Conservation (phyloP, 2,797 vertebrate genomes). For the Otus scops region DNA sequence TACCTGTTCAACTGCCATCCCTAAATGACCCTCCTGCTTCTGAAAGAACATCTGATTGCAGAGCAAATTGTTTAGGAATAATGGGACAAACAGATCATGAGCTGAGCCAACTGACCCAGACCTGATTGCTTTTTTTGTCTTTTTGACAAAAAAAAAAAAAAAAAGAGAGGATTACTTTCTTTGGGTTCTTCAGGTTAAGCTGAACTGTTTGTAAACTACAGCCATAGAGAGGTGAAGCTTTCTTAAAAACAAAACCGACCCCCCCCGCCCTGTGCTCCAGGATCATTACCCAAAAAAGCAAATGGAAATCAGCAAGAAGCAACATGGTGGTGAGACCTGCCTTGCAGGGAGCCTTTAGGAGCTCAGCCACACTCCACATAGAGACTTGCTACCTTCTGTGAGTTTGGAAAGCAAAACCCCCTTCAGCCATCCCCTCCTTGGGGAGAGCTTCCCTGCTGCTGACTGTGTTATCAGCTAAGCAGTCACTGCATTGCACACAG, state of each 20-base stretch:
- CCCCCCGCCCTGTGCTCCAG: background rate
- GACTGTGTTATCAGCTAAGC: background rate
- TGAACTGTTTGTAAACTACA: background rate
- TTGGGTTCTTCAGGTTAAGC: background rate
- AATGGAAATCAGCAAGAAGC: background rate
- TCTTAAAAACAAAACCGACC: background rate
- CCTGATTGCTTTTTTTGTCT: background rate
- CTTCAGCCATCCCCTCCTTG: background rate
- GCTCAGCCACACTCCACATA: background rate
- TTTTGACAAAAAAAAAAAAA: background rate
- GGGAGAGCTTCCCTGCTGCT: background rate
- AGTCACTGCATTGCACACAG: background rate
- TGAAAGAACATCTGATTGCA: background rate
- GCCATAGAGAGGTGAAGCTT: fast-evolving
- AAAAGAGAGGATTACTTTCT: background rate
- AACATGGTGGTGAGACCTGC: background rate
- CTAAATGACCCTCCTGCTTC: background rate
- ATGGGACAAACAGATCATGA: background rate
- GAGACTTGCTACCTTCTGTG: background rate
- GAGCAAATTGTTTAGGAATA: background rate
- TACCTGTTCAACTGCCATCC: background rate
- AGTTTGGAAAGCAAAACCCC: background rate
- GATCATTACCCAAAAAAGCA: background rate
- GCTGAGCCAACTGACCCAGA: background rate
- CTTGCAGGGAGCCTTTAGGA: background rate